Evolutionary conservation across 2,797 vertebrate genomes (phyloP).

Genomic region (Sternarchorhynchus goeldii): DNA sequence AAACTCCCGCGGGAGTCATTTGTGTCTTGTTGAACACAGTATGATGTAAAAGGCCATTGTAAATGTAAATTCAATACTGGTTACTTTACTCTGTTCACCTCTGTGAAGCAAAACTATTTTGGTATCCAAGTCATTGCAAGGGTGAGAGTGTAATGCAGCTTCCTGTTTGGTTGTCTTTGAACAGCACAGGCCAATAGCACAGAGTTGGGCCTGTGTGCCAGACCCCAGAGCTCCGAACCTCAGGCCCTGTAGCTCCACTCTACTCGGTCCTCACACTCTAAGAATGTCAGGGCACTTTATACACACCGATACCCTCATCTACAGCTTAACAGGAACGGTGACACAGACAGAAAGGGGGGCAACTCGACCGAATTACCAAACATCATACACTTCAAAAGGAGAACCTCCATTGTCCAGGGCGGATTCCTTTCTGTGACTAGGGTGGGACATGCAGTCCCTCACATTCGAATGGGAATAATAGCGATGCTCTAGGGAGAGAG

Average conservation of each 20-base stretch:
- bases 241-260: not conserved
- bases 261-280: conserved; percentile 28
- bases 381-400: conserved; percentile 74
- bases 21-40: not conserved
- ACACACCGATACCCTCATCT: conserved; percentile 22
- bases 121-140: conserved; percentile 32
- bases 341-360: conserved; percentile 28
- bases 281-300: conserved; percentile 18
- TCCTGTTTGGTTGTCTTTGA: conserved; percentile 19
- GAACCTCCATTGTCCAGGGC: conserved; percentile 65
- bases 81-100: conserved; percentile 1
- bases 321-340: conserved; percentile 23
- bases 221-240: conserved; percentile 1
- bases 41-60: not conserved
- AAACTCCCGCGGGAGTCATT: not conserved
- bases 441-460: conserved; percentile 76
- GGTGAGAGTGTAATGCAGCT: conserved; percentile 30
- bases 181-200: not conserved
- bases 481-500: conserved; percentile 72
- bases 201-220: conserved; percentile 26
- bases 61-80: not conserved
- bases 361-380: conserved; percentile 46
- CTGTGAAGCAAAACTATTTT: conserved; percentile 24
- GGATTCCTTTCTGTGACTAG: conserved; percentile 72
- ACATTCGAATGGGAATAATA: conserved; percentile 78